Evolutionary conservation across 2,797 vertebrate genomes (phyloP).

Genomic region (Brachymystax lenok): DNA sequence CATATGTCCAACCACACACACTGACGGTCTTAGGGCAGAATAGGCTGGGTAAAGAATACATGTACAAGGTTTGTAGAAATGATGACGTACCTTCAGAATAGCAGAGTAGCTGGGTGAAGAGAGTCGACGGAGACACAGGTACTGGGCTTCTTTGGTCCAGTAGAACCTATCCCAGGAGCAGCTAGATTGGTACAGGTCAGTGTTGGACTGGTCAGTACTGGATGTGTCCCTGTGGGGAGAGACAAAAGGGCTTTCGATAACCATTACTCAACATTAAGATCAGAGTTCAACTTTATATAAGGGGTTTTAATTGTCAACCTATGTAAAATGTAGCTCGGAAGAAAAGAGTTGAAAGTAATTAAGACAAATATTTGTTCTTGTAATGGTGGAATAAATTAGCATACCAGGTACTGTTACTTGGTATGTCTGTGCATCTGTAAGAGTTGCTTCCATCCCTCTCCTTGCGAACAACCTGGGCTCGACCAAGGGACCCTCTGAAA

Average conservation of each 20-base stretch:
- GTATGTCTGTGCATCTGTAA: too few species aligned
- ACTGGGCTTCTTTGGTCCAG: slow-evolving; percentile 75
- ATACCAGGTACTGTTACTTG: too few species aligned
- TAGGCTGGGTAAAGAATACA: neutral
- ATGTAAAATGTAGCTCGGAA: neutral
- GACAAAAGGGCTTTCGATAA: slow-evolving; percentile 6
- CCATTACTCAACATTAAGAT: neutral
- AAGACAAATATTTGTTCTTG: too few species aligned
- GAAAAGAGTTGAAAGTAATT: neutral
- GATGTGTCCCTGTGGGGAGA: slow-evolving; percentile 62
- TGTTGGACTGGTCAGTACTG: slow-evolving; percentile 65
- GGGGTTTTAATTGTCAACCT: neutral
- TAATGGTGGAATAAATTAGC: too few species aligned
- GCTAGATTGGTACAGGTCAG: slow-evolving; percentile 66
- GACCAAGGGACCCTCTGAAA: too few species aligned
- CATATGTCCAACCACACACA: neutral
- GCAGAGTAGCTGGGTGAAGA: slow-evolving; percentile 70
- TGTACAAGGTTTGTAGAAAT: neutral
- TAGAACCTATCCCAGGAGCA: slow-evolving; percentile 61
- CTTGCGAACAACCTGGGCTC: too few species aligned
- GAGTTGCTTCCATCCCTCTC: too few species aligned
- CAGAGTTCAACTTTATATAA: neutral
- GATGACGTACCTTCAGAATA: slow-evolving; percentile 67
- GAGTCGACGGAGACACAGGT: slow-evolving; percentile 68
- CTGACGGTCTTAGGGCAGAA: neutral